Evolutionary conservation across 2,797 vertebrate genomes (phyloP).

Genomic region (Mico argentatus): DNA sequence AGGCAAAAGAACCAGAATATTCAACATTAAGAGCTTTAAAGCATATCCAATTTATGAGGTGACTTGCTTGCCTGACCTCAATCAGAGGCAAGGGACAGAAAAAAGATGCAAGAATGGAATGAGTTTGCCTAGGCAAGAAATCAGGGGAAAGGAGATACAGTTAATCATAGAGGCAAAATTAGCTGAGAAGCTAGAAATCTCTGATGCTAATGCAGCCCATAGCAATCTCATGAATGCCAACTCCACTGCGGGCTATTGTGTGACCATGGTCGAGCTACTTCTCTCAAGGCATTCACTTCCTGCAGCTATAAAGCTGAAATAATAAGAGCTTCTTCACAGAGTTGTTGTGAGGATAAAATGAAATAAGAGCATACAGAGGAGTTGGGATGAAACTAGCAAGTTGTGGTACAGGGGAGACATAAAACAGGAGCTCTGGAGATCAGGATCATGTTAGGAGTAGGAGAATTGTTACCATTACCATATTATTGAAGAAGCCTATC

Average conservation of each 20-base stretch:
- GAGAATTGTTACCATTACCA: not conserved
- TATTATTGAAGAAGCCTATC: not conserved
- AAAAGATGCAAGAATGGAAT: not conserved
- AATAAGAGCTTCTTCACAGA: not conserved
- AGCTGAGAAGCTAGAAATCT: not conserved
- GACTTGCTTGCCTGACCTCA: not conserved
- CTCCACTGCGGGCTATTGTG: not conserved
- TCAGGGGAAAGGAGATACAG: not conserved
- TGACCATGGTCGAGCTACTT: not conserved
- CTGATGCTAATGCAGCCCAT: not conserved
- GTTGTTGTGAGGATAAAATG: not conserved
- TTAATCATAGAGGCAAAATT: not conserved
- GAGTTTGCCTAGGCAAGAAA: not conserved
- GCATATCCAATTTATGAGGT: not conserved
- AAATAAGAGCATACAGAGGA: not conserved
- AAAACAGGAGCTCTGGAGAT: not conserved
- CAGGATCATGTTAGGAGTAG: not conserved
- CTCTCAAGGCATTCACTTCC: not conserved
- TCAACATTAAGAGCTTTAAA: not conserved
- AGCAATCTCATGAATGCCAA: not conserved
- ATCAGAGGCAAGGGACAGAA: not conserved
- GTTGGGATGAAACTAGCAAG: not conserved
- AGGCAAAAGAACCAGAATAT: not conserved
- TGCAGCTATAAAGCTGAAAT: not conserved
- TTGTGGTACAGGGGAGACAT: too few species aligned